These are phyloP conservation scores for Chorisops tibialis DNA, from an alignment of 2,888 invertebrate genomes.

Conservation along the genomic window DNA sequence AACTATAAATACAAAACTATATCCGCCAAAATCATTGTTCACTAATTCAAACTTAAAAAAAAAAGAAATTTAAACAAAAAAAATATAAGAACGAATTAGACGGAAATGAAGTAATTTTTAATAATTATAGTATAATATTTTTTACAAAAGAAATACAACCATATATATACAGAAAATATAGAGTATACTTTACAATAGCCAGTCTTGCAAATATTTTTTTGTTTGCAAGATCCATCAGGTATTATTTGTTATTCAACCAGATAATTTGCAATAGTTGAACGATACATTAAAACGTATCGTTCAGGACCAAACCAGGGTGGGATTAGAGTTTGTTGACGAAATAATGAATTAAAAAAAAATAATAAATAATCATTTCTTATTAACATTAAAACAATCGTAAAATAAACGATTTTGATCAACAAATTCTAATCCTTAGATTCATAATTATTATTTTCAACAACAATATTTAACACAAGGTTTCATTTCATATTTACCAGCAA, in stretches of 20 bases:
- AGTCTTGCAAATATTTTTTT: conserved; percentile 36
- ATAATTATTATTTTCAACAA: conserved; percentile 11
- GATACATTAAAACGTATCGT: conserved; percentile 13
- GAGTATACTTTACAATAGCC: conserved; percentile 43
- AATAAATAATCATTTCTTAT: background rate
- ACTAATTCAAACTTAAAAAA: conserved; percentile 27
- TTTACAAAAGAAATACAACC: conserved; percentile 31
- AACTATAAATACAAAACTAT: conserved; percentile 11
- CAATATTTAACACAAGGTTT: conserved; percentile 25
- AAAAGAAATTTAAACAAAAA: conserved; percentile 4
- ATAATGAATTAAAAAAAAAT: too few relatives aligned
- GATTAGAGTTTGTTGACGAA: conserved; percentile 27
- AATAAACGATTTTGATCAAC: conserved; percentile 10
- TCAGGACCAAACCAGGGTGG: conserved; percentile 30
- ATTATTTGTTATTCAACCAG: conserved; percentile 37
- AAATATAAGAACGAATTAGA: background rate
- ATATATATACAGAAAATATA: conserved; percentile 32
- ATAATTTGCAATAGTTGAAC: conserved; percentile 44
- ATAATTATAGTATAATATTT: conserved; percentile 33
- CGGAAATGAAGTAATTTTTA: conserved; percentile 27
- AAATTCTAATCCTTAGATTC: conserved; percentile 18
- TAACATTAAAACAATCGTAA: background rate
- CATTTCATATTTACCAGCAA: conserved; percentile 18
- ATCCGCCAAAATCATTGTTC: conserved; percentile 32
- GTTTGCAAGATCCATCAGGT: conserved; percentile 36